phyloP scores from a whole-genome alignment of 2,797 vertebrate species.

The Manis javanica region DNA sequence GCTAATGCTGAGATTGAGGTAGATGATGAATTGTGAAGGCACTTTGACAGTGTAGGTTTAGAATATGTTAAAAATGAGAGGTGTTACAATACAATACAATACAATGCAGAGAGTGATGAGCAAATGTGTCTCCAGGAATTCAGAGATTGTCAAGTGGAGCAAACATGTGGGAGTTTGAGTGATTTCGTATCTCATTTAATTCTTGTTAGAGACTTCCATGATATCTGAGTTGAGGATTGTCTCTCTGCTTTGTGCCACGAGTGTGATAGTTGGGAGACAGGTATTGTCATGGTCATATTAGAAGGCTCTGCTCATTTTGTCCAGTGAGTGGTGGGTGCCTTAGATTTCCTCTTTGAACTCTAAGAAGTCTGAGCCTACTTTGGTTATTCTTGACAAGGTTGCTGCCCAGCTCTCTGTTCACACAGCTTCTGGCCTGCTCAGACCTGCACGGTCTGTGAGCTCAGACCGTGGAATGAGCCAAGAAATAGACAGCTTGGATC shows the following conservation, averaged over 20 bases:
- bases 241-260: neutral
- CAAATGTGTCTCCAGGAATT: neutral
- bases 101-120: neutral
- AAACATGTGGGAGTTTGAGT: neutral
- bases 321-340: neutral
- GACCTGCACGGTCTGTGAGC: too few species aligned
- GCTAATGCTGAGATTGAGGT: neutral
- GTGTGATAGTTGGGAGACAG: neutral
- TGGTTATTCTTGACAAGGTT: neutral
- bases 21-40: neutral
- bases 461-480: neutral
- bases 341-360: neutral
- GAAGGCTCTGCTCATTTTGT: neutral
- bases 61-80: neutral
- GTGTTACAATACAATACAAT: neutral
- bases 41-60: neutral
- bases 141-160: neutral
- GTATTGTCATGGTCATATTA: neutral
- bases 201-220: neutral
- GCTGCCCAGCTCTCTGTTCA: neutral
- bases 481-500: neutral
- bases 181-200: neutral
- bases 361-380: neutral
- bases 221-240: neutral
- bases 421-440: neutral